These are phyloP conservation scores for Spodoptera exigua DNA, from an alignment of 2,888 invertebrate species.

Conservation along the genomic window DNA sequence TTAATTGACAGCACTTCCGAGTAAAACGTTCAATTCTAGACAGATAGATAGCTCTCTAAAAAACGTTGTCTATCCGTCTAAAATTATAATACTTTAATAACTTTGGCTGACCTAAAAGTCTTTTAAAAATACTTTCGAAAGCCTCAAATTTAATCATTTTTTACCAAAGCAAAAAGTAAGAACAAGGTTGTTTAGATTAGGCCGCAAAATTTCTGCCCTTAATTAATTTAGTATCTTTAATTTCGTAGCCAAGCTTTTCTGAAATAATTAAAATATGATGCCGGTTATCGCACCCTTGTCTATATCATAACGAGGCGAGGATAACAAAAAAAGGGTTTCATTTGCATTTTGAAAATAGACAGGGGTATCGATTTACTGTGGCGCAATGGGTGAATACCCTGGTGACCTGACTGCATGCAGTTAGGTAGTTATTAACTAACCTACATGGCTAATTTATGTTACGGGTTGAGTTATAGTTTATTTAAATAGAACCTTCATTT, in stretches of 20 bases:
- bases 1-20: constrained; percentile 14
- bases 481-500: too few relatives aligned
- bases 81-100: constrained; percentile 4
- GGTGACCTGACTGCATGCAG: constrained; percentile 23
- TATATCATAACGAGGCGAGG: constrained; percentile 11
- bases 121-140: constrained; percentile 1
- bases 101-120: not conserved
- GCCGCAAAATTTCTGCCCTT: constrained; percentile 21
- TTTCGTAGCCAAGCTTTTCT: constrained; percentile 40
- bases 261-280: constrained; percentile 50
- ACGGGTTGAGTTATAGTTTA: not conserved
- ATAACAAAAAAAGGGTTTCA: constrained; percentile 40
- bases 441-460: constrained; percentile 10
- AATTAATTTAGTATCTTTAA: constrained; percentile 50
- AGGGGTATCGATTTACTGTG: constrained; percentile 37
- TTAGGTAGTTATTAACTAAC: constrained; percentile 17
- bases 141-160: constrained; percentile 25
- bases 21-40: not conserved
- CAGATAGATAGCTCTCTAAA: not conserved
- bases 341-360: constrained; percentile 43
- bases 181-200: constrained; percentile 19
- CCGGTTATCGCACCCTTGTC: constrained; percentile 22
- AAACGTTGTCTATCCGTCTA: not conserved
- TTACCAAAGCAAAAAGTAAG: constrained; percentile 4
- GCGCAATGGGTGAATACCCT: constrained; percentile 17